phyloP scores from a whole-genome alignment of 2,888 invertebrate genomes.

The Euspilapteryx auroguttella region DNA sequence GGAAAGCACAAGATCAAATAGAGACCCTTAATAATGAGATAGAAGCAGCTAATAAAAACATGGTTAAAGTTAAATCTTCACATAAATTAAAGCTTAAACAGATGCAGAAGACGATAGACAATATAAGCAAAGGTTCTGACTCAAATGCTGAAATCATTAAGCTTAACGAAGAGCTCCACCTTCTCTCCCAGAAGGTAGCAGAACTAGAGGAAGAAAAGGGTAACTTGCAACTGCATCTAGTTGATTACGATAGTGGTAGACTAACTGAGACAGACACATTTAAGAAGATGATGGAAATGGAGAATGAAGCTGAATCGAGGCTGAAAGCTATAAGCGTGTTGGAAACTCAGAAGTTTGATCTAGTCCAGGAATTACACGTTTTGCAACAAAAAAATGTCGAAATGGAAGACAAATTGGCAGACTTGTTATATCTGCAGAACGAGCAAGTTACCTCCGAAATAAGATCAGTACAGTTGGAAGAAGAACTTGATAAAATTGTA shows the following conservation, averaged over 20 bases:
- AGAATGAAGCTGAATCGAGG: slow-evolving; percentile 53
- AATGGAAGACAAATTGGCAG: slow-evolving; percentile 63
- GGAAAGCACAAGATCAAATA: slow-evolving; percentile 39
- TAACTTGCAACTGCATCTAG: slow-evolving; percentile 82
- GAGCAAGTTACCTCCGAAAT: slow-evolving; percentile 78
- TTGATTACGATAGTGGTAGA: slow-evolving; percentile 73
- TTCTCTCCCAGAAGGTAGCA: slow-evolving; percentile 73
- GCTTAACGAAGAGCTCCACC: slow-evolving; percentile 63
- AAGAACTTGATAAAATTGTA: slow-evolving; percentile 66
- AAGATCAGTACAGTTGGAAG: slow-evolving; percentile 76
- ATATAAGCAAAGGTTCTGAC: slow-evolving; percentile 68
- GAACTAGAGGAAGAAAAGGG: slow-evolving; percentile 91
- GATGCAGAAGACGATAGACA: slow-evolving; percentile 73
- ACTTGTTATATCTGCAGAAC: slow-evolving; percentile 65
- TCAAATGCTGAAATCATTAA: slow-evolving; percentile 68
- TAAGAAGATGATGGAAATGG: slow-evolving; percentile 47
- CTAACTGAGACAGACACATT: slow-evolving; percentile 54
- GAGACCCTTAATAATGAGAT: slow-evolving; percentile 67
- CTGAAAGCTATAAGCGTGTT: slow-evolving; percentile 61
- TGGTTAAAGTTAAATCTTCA: slow-evolving; percentile 74
- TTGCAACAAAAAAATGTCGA: slow-evolving; percentile 65
- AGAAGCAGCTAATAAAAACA: slow-evolving; percentile 74
- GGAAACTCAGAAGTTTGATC: slow-evolving; percentile 69
- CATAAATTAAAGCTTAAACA: slow-evolving; percentile 74
- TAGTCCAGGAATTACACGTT: slow-evolving; percentile 62